Evolutionary conservation across 2,888 invertebrate species (phyloP).

Genomic region (Neria commutata): DNA sequence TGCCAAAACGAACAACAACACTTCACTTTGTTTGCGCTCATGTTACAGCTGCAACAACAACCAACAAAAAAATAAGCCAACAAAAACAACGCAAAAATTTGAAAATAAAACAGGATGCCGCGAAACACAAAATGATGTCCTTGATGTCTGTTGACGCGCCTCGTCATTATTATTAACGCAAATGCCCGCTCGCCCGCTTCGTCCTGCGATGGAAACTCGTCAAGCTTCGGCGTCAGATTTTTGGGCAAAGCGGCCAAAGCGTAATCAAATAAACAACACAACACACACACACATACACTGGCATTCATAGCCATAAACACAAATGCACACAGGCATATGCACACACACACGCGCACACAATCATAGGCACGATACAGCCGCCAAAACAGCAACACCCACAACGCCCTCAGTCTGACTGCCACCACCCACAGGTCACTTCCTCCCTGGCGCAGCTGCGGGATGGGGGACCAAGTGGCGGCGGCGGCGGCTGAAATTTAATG

Average conservation of each 20-base stretch:
- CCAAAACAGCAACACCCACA: not conserved
- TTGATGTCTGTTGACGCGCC: conserved; percentile 20
- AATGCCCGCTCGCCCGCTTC: too few relatives aligned
- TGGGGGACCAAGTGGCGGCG: too few relatives aligned
- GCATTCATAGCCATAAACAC: not conserved
- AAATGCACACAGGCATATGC: too few relatives aligned
- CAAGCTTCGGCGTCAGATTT: not conserved
- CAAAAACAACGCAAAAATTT: conserved; percentile 16
- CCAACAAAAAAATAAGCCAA: conserved; percentile 2
- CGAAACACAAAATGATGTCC: not conserved
- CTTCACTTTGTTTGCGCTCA: not conserved
- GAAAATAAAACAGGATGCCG: not conserved
- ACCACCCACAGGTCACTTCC: too few relatives aligned
- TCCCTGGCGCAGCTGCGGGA: too few relatives aligned
- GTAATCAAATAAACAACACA: not conserved
- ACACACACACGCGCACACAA: too few relatives aligned
- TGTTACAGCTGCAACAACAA: too few relatives aligned
- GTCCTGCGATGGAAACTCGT: too few relatives aligned
- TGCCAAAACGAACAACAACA: not conserved
- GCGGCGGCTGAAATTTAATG: not conserved
- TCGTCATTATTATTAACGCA: conserved; percentile 27
- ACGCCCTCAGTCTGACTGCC: not conserved
- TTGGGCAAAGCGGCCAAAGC: not conserved
- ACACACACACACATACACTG: not conserved
- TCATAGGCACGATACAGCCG: too few relatives aligned